Evolutionary conservation across 2,888 invertebrate genomes (phyloP).

Genomic region (Siphlonurus alternatus): DNA sequence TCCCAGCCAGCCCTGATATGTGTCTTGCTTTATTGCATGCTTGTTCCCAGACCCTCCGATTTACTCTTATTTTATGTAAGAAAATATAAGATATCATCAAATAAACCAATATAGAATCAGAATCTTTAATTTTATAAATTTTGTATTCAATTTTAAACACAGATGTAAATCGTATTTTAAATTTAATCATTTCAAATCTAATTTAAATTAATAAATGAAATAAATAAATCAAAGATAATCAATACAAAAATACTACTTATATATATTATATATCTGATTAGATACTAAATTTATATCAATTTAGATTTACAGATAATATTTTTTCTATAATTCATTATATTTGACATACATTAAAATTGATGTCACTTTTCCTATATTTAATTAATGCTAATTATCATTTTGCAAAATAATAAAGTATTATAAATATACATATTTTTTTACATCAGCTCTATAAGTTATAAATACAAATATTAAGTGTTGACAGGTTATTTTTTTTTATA

Average conservation of each 20-base stretch:
- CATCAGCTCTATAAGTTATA: too few species aligned
- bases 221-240: neutral
- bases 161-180: too few species aligned
- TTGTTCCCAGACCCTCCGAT: too few species aligned
- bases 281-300: neutral
- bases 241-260: neutral
- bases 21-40: too few species aligned
- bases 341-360: neutral
- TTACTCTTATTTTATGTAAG: too few species aligned
- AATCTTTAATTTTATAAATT: too few species aligned
- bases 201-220: neutral
- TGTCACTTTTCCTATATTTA: neutral
- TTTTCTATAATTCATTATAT: neutral
- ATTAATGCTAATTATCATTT: neutral
- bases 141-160: too few species aligned
- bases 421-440: too few species aligned
- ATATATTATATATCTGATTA: neutral
- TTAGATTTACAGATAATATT: neutral
- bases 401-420: neutral
- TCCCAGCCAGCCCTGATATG: too few species aligned
- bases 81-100: too few species aligned
- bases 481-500: neutral
- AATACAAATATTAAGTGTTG: neutral
- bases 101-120: too few species aligned
- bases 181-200: too few species aligned